Evolutionary conservation across 2,113 vertebrate species (phyloP).

Genomic region (Trichechus manatus): DNA sequence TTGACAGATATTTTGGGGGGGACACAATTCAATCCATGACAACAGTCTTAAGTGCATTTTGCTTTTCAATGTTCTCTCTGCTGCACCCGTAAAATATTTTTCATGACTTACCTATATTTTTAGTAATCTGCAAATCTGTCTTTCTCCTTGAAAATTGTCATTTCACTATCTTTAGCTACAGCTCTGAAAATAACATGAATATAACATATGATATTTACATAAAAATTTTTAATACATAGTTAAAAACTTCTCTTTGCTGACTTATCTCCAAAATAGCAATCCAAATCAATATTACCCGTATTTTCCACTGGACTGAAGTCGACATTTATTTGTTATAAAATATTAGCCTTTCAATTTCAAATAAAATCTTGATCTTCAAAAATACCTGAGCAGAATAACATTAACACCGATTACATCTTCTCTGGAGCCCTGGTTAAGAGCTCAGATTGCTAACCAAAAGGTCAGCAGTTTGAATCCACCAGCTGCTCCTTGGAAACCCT

Average conservation of each 20-base stretch:
- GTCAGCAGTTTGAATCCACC: too few relatives aligned
- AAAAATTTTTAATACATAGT: not conserved
- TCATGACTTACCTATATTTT: constrained; percentile 24
- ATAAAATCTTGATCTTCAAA: constrained; percentile 66
- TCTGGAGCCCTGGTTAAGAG: too few relatives aligned
- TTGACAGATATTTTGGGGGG: too few relatives aligned
- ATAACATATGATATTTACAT: not conserved
- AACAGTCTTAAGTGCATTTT: not conserved
- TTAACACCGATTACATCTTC: not conserved
- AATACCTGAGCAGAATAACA: constrained; percentile 77
- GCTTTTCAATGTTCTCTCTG: not conserved
- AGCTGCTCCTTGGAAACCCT: too few relatives aligned
- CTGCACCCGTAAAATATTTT: not conserved
- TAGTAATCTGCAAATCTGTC: not conserved
- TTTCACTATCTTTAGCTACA: constrained; percentile 9
- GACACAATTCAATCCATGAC: too few relatives aligned
- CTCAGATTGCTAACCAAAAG: too few relatives aligned
- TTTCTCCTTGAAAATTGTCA: not conserved
- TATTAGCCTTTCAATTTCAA: constrained; percentile 69
- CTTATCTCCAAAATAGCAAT: constrained; percentile 54
- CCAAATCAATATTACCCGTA: not conserved
- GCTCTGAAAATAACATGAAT: not conserved
- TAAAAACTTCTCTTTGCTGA: constrained; percentile 65
- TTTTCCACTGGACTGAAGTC: constrained; percentile 26
- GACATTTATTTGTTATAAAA: constrained; percentile 72